Evolutionary conservation across 2,888 invertebrate genomes (phyloP), one percentile per base, ranked within the genome.

Genomic region (Pterostichus madidus): DNA sequence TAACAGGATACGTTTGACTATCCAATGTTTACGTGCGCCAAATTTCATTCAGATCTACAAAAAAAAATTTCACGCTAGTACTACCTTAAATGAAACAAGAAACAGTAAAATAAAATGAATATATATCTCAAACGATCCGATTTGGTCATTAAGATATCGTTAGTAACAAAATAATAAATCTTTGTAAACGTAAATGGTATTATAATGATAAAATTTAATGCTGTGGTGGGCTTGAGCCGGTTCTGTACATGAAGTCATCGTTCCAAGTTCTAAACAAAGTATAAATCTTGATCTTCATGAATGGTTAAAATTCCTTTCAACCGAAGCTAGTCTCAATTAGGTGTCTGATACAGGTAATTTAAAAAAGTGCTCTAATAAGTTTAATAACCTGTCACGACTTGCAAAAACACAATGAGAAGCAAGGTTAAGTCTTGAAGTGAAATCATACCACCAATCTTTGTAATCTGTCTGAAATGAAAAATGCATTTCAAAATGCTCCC

Each of bases 311-410:
- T 56, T 64, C 35, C 39, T 35, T 39, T 64, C 3, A 39, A 64
- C 1, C 64, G 15, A 7, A 39, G 15, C 13, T 35, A 32, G 39
- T 6, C 35, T 64, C 39, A 64, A 15, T 64, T 35, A 64, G 10
- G 13, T 32, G 15, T 35, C 35, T 13, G 17, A 17, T 17, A 17
- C 56, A 17, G 56, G 56, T 76, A 76, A 17, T 78, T 61, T 46
- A 61, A 78, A 78, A 78, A 59, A 61, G 15, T 39, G 17, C 35
- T 7, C 61, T 78, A 80, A 80, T 80, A 80, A 80, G 80, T 80
- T 80, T 80, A 80, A 80, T 53, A 71, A 80, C 80, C 80, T 53
- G 80, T 80, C 53, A 53, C 49, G 11, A 15, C 6, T 53, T 80
- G 35, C 80, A 56, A 73, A 80, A 80, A 71, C 49, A 68, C 52